Base-by-base conservation (phyloP, 1,140 invertebrate genomes). In the Papilio machaon region DNA sequence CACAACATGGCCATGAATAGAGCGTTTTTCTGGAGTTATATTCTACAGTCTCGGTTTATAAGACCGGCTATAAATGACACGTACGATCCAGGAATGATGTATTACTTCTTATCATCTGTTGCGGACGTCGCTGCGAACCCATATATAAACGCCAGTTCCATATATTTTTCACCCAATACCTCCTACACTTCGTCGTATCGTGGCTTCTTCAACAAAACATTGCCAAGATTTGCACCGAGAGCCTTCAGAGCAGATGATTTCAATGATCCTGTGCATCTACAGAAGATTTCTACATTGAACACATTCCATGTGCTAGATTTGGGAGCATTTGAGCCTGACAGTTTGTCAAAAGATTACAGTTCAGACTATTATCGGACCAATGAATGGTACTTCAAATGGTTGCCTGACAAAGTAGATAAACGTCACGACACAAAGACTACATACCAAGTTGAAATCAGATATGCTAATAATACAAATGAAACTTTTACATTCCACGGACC, bases 21-120 rank as follows among this genome's bases (percentile, higher is more conserved):
- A 84, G 98, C 98, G 0, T 99, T 99, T 92, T 99, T 98, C 92
- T 99, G 98, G 97, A 99, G 98, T 92, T 99, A 99, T 85, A 98
- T 99, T 70, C 95, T 99, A 0, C 99, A 99, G 91, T 97, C 98
- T 1, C 95, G 97, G 83, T 98, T 98, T 85, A 98, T 98, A 83
- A 94, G 98, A 64, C 98, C 98, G 1, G 97, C 97, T 17, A 98
- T 98, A 23, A 98, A 98, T 90, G 98, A 98, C 87, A 98, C 98
- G 0, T 98, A 98, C 83, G 98, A 99, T 95, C 99, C 99, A 1
- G 99, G 99, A 79, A 98, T 99, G 96, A 99, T 99, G 98, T 99
- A 99, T 91, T 99, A 99, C 89, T 99, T 99, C 89, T 95, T 99
- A 23, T 99, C 98, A 1, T 97, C 98, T 0, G 97, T 99, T 0